A percentile compares a stretch with the other conserved stretches of the same genome.
Evolutionary conservation across 2,113 vertebrate genomes (phyloP).

Genomic region (Nothobranchius furzeri): DNA sequence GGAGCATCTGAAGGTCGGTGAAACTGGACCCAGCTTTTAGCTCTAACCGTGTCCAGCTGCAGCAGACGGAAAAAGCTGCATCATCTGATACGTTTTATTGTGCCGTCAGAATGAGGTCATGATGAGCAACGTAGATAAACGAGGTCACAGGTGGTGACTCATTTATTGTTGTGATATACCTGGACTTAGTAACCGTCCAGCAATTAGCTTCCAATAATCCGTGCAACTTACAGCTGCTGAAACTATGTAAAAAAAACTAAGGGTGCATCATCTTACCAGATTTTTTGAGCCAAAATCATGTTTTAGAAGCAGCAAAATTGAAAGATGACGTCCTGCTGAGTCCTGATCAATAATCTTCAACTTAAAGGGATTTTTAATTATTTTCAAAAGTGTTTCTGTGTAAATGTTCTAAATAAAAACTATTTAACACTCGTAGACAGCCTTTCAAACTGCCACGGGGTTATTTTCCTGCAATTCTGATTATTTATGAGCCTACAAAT

Average conservation of each 20-base stretch:
- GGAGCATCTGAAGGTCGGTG: neutral
- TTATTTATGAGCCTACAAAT: too few relatives aligned
- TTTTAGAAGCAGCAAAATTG: too few relatives aligned
- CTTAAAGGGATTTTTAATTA: too few relatives aligned
- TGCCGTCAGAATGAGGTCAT: constrained; percentile 66
- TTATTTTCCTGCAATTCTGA: too few relatives aligned
- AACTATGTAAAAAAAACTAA: neutral
- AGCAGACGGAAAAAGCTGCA: constrained; percentile 27
- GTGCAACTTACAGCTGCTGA: neutral
- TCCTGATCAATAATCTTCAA: too few relatives aligned
- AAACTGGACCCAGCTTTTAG: constrained; percentile 1
- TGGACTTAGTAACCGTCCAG: constrained; percentile 33
- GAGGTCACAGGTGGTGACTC: constrained; percentile 67
- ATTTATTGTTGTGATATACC: constrained; percentile 37
- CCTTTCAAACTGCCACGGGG: too few relatives aligned
- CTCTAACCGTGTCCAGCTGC: neutral
- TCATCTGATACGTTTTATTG: constrained; percentile 45
- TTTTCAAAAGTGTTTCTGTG: too few relatives aligned
- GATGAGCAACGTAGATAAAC: constrained; percentile 59
- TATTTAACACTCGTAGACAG: too few relatives aligned
- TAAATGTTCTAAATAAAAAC: too few relatives aligned
- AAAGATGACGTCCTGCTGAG: too few relatives aligned
- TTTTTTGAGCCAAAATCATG: too few relatives aligned
- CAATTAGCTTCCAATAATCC: constrained; percentile 1
- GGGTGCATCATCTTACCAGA: neutral